Evolutionary conservation across 2,888 invertebrate genomes (phyloP), one percentile per base, ranked within the genome.

Genomic region (Amblyjoppa fuscipennis): DNA sequence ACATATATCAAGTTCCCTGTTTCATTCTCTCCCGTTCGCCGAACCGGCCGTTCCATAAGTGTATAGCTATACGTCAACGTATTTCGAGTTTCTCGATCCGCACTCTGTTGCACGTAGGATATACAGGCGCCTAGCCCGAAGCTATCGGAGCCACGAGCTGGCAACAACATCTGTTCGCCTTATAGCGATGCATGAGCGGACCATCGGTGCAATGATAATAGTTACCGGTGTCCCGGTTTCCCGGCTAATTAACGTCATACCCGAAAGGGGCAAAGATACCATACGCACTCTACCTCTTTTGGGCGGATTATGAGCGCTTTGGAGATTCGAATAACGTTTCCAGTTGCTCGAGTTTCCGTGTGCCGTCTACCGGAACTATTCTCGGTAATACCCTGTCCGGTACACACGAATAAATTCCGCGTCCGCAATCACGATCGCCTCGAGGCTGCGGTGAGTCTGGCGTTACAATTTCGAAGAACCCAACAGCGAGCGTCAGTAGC

Each of bases 231-330:
- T 49, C 59, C 66, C 51, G 49, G 34, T 71, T 77, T 68, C 69
- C 59, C 34, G 53, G 61, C 81, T 84, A 84, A 84, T 84, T 84
- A 81, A 77, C 84, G 84, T 84, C 66, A 81, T 76, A 77, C 81
- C 45, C 45, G 45, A 49, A 70, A 84, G 69, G 77, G 73, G 68
- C 74, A 51, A 77, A 25, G 25, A 41, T 79, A 80, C 45, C 20
- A 66, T 51, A 28, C 69, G 34, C 31, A 49, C 56, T 76, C 38
- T 45, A 4, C 71, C 61, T 77, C 75, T 81, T 81, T 79, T 64
- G 70, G 61, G 69, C 59, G 73, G 64, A 64, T 64, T 64, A 78
- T 66, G 9, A 74, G 51, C 49, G 73, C 73, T 83, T 83, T 68
- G 73, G 75, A 69, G 56, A 69, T 74, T 69, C 64, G 59, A 78